Percentiles rank a stretch among this genome's conserved stretches.
phyloP scores from a whole-genome alignment of 2,888 invertebrate species.

The Cerastoderma edule region DNA sequence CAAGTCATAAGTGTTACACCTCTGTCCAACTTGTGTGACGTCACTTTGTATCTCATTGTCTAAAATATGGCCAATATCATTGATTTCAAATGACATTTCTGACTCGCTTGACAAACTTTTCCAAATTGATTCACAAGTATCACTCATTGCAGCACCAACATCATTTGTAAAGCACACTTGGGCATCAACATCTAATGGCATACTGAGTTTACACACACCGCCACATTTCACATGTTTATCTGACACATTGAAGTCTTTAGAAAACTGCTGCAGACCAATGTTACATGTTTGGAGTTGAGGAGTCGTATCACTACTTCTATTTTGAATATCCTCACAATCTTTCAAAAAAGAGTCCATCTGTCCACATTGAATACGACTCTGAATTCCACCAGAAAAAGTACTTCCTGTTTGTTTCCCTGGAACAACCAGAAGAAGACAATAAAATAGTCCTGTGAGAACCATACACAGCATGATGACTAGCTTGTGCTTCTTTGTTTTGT shows the following conservation, averaged over 20 bases:
- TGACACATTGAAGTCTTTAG: conserved; percentile 24
- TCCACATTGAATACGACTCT: conserved; percentile 70
- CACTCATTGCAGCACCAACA: conserved; percentile 25
- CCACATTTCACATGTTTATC: conserved; percentile 39
- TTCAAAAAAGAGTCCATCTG: conserved; percentile 70
- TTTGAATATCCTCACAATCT: conserved; percentile 61
- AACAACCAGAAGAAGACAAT: conserved; percentile 89
- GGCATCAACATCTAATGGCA: conserved; percentile 35
- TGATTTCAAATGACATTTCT: conserved; percentile 33
- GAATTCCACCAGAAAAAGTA: conserved; percentile 29
- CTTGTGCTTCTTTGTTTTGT: conserved; percentile 91
- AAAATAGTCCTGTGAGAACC: conserved; percentile 90
- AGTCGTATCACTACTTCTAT: neutral
- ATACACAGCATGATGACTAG: conserved; percentile 91
- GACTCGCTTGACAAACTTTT: conserved; percentile 36
- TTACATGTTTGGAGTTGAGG: conserved; percentile 23
- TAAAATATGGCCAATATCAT: conserved; percentile 33
- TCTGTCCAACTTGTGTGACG: conserved; percentile 18
- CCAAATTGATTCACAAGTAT: conserved; percentile 50
- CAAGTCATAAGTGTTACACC: conserved; percentile 70
- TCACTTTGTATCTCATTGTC: conserved; percentile 35
- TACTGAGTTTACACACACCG: conserved; percentile 44
- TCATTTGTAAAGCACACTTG: conserved; percentile 60
- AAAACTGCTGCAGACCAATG: conserved; percentile 24
- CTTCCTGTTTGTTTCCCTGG: conserved; percentile 66